Evolutionary conservation across 2,888 invertebrate species (phyloP).

Genomic region (Lasioglossum vierecki): DNA sequence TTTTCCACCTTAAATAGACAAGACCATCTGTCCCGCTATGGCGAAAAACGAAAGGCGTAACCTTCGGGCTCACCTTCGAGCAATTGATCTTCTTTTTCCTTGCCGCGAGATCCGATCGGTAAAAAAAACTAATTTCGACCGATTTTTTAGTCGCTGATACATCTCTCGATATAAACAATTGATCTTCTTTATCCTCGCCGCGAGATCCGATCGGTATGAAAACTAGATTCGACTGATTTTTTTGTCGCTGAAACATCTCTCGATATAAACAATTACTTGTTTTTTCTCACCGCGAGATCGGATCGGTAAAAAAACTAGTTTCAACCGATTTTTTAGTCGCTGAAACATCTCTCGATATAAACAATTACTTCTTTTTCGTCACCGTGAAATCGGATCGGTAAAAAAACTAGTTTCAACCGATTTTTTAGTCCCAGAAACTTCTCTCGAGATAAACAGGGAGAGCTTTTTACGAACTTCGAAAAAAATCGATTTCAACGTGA

Average conservation of each 20-base stretch:
- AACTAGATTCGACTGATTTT: too few species aligned
- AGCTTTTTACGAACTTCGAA: neutral
- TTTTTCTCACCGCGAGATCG: too few species aligned
- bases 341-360: neutral
- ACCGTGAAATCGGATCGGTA: too few species aligned
- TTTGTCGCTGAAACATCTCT: too few species aligned
- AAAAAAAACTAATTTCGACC: neutral
- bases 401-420: too few species aligned
- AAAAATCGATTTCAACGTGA: neutral
- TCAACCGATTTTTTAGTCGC: neutral
- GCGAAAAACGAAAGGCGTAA: slow-evolving; percentile 74
- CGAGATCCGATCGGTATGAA: too few species aligned
- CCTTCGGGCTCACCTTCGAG: slow-evolving; percentile 71
- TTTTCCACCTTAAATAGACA: slow-evolving; percentile 78
- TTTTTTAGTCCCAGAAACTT: too few species aligned
- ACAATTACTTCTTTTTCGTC: slow-evolving; percentile 68
- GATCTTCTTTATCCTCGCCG: slow-evolving; percentile 66
- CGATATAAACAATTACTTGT: too few species aligned
- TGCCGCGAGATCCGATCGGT: neutral
- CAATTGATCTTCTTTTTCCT: slow-evolving; percentile 69
- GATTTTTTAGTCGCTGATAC: neutral
- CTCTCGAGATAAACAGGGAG: neutral
- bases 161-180: slow-evolving; percentile 39
- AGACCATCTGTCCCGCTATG: slow-evolving; percentile 72
- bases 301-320: slow-evolving; percentile 1